phyloP scores from a whole-genome alignment of 2,888 invertebrate species.

The Antheraea yamamai region DNA sequence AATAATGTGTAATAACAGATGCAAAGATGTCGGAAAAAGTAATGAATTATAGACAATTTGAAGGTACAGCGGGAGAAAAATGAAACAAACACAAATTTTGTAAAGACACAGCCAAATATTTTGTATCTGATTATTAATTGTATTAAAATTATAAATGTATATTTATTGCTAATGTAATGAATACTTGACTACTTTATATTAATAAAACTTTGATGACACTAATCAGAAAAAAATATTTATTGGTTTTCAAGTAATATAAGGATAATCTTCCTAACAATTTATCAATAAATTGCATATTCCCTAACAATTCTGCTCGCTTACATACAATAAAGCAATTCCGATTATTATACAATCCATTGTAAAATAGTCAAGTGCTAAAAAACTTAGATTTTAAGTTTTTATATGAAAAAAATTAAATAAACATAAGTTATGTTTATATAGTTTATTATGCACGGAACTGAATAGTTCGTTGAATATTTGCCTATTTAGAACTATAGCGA shows the following conservation, averaged over 20 bases:
- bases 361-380: conserved; percentile 7
- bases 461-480: background rate
- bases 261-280: background rate
- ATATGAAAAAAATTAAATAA: conserved; percentile 10
- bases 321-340: background rate
- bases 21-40: too few species aligned
- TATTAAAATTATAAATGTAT: conserved; percentile 50
- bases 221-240: too few species aligned
- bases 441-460: background rate
- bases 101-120: conserved; percentile 60
- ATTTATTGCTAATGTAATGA: background rate
- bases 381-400: conserved; percentile 16
- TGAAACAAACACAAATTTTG: conserved; percentile 35
- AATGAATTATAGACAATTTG: too few species aligned
- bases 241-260: too few species aligned
- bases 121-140: conserved; percentile 54
- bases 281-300: background rate
- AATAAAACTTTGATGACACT: background rate
- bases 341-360: background rate
- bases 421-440: conserved; percentile 11
- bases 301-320: background rate
- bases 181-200: background rate
- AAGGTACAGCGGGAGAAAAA: background rate
- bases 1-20: background rate
- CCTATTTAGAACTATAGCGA: conserved; percentile 8